Base-by-base conservation (phyloP, 1,140 invertebrate genomes). In the Anastrepha obliqua region DNA sequence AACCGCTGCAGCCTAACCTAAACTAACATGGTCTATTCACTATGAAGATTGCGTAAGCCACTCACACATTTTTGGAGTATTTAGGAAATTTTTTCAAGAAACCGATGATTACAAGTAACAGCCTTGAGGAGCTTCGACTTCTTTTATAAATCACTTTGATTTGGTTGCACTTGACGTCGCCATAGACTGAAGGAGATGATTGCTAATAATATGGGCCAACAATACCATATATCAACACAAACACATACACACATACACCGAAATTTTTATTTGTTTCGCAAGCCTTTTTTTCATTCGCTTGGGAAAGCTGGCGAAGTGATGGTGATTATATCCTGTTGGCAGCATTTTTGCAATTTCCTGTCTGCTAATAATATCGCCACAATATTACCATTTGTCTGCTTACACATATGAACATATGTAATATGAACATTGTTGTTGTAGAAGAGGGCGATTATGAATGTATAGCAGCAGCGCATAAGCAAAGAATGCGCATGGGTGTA, bases 341-440 rank as follows among this genome's bases (percentile, higher is more conserved):
- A 74, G 15, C 11, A 74, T 74, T 74, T 74, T 74, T 74, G 67
- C 13, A 74, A 74, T 74, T 74, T 74, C 67, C 67, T 74, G 67
- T 39, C 39, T 44, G 7, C 42, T 74, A 74, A 47, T 13, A 74
- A 17, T 42, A 74, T 6, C 13, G 1, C 42, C 13, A 74, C 42
- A 3, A 47, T 74, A 44, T 74, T 17, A 11, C 67, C 9, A 13
- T 74, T 74, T 74, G 67, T 44, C 67, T 44, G 44, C 65, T 3
- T 39, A 70, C 9, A 11, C 8, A 11, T 9, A 39, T 42, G 9
- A 1, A 13, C 5, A 15, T 47, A n/a, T n/a, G n/a, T n/a, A n/a
- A 11, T 9, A 39, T 42, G 9, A 1, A 13, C 5, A 15, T 47
- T 74, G 15, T 44, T 47, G 13, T 74, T 74, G 13, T 17, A 42